A percentile compares a stretch with the other conserved stretches of the same genome.
These are phyloP conservation scores for Drosophila recens DNA, from an alignment of 2,888 invertebrate genomes.

Conservation along the genomic window DNA sequence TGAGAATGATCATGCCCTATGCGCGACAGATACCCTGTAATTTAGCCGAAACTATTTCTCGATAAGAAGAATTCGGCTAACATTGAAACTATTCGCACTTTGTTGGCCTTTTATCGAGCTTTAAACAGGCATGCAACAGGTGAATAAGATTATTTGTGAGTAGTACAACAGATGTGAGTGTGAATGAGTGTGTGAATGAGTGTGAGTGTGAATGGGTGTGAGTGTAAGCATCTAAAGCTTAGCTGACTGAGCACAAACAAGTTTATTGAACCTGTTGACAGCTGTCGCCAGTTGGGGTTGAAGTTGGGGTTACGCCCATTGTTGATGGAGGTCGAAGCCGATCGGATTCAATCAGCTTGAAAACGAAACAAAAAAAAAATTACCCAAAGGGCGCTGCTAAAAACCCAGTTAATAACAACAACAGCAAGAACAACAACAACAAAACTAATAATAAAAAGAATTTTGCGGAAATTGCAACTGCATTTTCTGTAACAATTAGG, in stretches of 20 bases:
- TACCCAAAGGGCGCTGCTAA: conserved; percentile 29
- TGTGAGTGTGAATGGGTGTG: conserved; percentile 15
- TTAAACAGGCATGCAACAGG: conserved; percentile 8
- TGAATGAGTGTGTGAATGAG: conserved; percentile 14
- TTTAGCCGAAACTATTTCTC: not conserved
- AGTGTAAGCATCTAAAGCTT: conserved; percentile 34
- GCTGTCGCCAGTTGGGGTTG: conserved; percentile 30
- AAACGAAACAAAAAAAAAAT: conserved; percentile 16
- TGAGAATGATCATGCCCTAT: not conserved
- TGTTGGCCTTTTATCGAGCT: not conserved
- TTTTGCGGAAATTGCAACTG: conserved; percentile 26
- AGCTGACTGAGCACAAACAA: conserved; percentile 49
- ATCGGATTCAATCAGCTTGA: not conserved
- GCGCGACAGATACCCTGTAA: conserved; percentile 2
- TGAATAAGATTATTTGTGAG: conserved; percentile 4
- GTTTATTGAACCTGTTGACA: conserved; percentile 76
- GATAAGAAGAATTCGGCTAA: conserved; percentile 5
- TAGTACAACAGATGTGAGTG: conserved; percentile 15
- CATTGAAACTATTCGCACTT: conserved; percentile 19
- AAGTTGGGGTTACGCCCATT: conserved; percentile 34
- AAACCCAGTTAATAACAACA: conserved; percentile 12
- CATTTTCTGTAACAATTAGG: conserved; percentile 18
- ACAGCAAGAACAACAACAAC: not conserved
- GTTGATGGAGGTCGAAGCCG: conserved; percentile 39
- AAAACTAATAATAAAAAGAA: not conserved